Base-by-base conservation (phyloP, 2,888 invertebrate genomes). In the Anoncus sp. region DNA sequence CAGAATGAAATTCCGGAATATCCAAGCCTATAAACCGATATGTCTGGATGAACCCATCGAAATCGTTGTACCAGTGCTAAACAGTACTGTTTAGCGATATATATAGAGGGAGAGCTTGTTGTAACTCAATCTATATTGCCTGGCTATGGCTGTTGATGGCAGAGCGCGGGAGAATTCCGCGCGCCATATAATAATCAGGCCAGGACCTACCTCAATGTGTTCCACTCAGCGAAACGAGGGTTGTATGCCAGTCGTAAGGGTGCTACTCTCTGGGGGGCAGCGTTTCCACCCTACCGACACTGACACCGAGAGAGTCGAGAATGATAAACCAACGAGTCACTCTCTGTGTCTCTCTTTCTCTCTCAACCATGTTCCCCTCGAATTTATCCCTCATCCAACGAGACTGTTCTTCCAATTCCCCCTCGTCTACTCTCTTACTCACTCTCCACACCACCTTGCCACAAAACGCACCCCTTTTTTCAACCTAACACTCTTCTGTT, bases 321-420 rank as follows among this genome's bases (percentile, higher is more conserved):
- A 87, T 88, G 87, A 88, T 87, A 87, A 89, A 86, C 83, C 80
- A 83, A 82, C 86, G 81, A 82, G 80, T 81, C 78, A 75, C 81
- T 53, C 63, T 65, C 77, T 72, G 75, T 71, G 47, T 69, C 72
- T 60, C 62, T 43, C 27, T 65, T 78, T 79, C 83, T 75, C 77
- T 80, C 82, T 81, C 82, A 75, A 51, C 20, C 63, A 38, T 55
- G 45, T 35, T 57, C 66, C 57, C 75, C 55, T 18, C 12, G 43
- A 67, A 75, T 43, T 27, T 43, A 18, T 51, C 65, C 74, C 72
- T 67, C 67, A 60, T 77, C 72, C 66, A 66, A 51, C 69, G 53
- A 75, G 53, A 75, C 81, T 69, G 49, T 71, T 76, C 75, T 71
- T 40, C 16, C 73, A 73, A 77, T 71, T 35, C 63, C 75, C 75